Percentiles rank a stretch among this genome's conserved stretches.
phyloP scores from a whole-genome alignment of 30 jellyfish, hydroid and myxozoan genomes.

The Cassiopea andromeda region DNA sequence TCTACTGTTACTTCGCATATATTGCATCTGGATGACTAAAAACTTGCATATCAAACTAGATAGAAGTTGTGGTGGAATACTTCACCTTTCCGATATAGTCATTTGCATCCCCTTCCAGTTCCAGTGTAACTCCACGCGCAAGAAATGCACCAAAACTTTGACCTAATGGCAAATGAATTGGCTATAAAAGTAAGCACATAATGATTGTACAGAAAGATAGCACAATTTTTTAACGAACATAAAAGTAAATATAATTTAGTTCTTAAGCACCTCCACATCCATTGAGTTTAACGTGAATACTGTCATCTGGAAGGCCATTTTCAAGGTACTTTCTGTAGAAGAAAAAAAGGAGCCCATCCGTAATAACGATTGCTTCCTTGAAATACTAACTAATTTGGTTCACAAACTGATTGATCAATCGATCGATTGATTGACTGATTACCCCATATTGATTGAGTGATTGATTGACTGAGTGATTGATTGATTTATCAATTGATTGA shows the following conservation, averaged over 20 bases:
- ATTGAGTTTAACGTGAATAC: conserved; percentile 60
- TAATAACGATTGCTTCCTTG: background rate
- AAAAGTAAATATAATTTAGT: background rate
- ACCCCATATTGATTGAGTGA: no score
- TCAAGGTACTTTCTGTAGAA: conserved; percentile 44
- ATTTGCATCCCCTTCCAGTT: conserved; percentile 91
- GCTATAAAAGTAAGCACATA: background rate
- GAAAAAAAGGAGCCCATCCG: background rate
- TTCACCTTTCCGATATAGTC: conserved; percentile 88
- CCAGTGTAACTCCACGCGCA: conserved; percentile 81
- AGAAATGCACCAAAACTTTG: conserved; percentile 92
- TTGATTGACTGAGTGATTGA: no score
- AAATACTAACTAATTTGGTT: background rate
- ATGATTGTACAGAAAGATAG: background rate
- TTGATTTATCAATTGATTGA: no score
- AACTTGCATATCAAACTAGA: no score
- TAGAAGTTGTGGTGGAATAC: no score
- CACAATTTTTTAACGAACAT: no score
- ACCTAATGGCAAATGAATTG: conserved; percentile 37
- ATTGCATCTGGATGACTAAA: no score
- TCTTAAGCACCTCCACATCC: conserved; percentile 75
- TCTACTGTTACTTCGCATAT: no score
- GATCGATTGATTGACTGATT: no score
- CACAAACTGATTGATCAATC: no score
- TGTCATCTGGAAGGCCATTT: conserved; percentile 81